phyloP scores from a whole-genome alignment of 1,140 invertebrate genomes.

The Drosophila bifasciata region DNA sequence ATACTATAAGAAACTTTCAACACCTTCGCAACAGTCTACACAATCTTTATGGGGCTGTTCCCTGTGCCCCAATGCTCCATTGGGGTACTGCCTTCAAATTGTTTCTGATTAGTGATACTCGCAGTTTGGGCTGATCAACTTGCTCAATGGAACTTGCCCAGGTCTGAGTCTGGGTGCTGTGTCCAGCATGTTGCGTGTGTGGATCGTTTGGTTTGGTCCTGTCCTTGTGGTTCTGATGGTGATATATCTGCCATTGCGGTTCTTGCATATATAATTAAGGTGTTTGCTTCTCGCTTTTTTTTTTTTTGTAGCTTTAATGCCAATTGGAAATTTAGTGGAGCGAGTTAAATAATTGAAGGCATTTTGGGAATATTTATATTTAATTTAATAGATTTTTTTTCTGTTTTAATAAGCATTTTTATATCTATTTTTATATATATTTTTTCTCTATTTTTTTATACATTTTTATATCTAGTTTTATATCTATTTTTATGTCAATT shows the following conservation, averaged over 20 bases:
- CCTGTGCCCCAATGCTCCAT: not conserved
- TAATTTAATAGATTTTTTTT: no score
- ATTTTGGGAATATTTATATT: no score
- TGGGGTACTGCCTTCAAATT: slow-evolving; percentile 48
- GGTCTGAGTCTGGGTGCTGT: not conserved
- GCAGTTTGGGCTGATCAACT: slow-evolving; percentile 13
- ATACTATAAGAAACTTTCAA: slow-evolving; percentile 64
- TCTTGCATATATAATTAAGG: slow-evolving; percentile 78
- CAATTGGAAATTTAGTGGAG: slow-evolving; percentile 23
- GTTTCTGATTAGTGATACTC: slow-evolving; percentile 66
- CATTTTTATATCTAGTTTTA: no score
- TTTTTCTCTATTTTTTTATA: no score
- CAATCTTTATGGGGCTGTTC: slow-evolving; percentile 56
- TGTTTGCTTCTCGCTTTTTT: slow-evolving; percentile 26
- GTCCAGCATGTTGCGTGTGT: slow-evolving; percentile 34
- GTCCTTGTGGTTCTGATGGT: slow-evolving; percentile 31
- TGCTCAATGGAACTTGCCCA: slow-evolving; percentile 19
- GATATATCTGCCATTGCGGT: slow-evolving; percentile 73
- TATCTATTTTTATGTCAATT: no score
- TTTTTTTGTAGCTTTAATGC: slow-evolving; percentile 31
- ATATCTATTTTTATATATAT: no score
- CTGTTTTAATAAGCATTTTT: no score
- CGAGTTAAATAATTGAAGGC: no score
- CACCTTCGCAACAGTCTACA: slow-evolving; percentile 63
- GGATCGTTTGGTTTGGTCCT: slow-evolving; percentile 24